Evolutionary conservation across 2,797 vertebrate genomes (phyloP).

Genomic region (Scarus forsteni): DNA sequence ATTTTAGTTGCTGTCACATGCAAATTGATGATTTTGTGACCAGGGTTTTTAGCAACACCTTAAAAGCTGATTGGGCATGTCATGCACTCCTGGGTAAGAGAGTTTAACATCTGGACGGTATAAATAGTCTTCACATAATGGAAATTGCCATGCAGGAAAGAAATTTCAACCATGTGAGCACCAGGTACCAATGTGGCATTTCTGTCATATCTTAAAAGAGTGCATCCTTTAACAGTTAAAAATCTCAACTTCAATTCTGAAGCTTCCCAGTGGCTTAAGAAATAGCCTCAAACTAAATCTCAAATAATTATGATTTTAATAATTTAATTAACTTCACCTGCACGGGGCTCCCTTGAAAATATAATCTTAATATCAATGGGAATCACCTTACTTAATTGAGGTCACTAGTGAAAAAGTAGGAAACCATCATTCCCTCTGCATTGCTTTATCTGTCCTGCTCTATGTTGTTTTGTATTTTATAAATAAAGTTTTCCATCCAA

Average conservation of each 20-base stretch:
- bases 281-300: conserved; percentile 1
- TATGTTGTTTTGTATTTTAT: neutral
- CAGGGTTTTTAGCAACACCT: no score
- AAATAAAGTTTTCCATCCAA: neutral
- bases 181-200: neutral
- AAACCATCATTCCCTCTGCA: neutral
- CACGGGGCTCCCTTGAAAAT: conserved; percentile 23
- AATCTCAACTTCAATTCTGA: neutral
- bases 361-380: conserved; percentile 17
- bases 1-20: no score
- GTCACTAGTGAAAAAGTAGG: conserved; percentile 16
- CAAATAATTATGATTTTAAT: conserved; percentile 23
- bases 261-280: neutral
- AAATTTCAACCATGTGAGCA: neutral
- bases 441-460: neutral
- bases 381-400: conserved; percentile 44
- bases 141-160: no score
- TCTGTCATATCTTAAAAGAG: neutral
- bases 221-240: conserved; percentile 1
- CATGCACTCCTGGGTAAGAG: no score
- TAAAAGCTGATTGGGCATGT: no score
- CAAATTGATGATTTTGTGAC: no score
- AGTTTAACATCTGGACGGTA: no score
- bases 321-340: conserved; percentile 28
- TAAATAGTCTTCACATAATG: no score